Base-by-base conservation (phyloP, 2,113 vertebrate genomes). In the Gallinago media region DNA sequence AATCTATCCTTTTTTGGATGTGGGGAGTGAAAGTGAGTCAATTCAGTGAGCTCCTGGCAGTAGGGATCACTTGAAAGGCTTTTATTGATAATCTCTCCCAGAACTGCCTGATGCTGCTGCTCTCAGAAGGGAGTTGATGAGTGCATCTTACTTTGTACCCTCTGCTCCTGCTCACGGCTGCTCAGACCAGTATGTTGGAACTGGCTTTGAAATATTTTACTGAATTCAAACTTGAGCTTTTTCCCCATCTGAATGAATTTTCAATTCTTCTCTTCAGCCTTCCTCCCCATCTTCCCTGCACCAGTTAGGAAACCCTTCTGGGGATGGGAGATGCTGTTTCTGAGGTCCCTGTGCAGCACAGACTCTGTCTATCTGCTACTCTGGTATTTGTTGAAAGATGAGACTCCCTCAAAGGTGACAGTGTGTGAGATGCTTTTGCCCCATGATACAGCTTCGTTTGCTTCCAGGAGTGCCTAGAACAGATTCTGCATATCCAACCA, bases 1-100 rank as follows among this genome's bases (percentile, higher is more conserved):
- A 78, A 82, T 93, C 52, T 72, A 38, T 40, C 26, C 10, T 29
- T 65, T 91, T 82, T 46, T 72, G 73, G 49, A 44, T 76, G 34
- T 36, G 85, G 73, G 82, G 75, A 85, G 52, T 56, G 66, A 52
- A 85, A 95, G 75, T 65, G 58, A 92, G 56, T 79, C 66, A 79
- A 71, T 88, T 82, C 76, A 92, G 74, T 49, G 74, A 72, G 71
- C 78, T 95, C 42, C 74, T 89, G 82, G 90, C 70, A 90, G 25
- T 32, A 46, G 62, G 23, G 11, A 40, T 72, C 23, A 40, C 25
- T 62, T 94, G 74, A 85, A 75, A 88, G 52, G 31, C n/a, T 93
- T 91, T 93, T 88, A 72, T 36, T 85, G 74, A 78, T 92, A 76
- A 79, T 85, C 56, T 59, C 56, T 59, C 15, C 3, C 23, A 82